A percentile compares a stretch with the other conserved stretches of the same genome.
Conservation (phyloP, 2,113 vertebrate species). For the Epinephelus fuscoguttatus region DNA sequence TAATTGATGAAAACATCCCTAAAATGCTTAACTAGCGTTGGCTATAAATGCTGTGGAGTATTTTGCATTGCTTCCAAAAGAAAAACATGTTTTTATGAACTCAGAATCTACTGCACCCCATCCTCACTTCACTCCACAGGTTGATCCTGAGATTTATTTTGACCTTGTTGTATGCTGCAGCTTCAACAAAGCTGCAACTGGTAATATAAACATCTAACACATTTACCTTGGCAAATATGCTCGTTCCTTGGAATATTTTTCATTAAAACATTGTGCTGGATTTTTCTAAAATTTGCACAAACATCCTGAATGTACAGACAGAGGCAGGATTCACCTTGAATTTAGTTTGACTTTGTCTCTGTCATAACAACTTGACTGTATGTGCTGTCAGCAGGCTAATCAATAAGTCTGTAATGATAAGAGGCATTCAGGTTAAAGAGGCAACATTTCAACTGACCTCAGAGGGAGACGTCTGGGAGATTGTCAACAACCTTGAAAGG, state of each 20-base stretch:
- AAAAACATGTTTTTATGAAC: neutral
- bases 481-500: conserved; percentile 22
- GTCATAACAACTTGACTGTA: neutral
- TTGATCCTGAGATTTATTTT: neutral
- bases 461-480: neutral
- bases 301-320: neutral
- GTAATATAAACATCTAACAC: neutral
- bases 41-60: neutral
- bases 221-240: neutral
- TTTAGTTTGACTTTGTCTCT: conserved; percentile 2
- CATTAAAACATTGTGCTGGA: neutral
- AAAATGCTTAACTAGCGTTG: neutral
- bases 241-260: neutral
- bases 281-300: neutral
- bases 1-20: conserved; percentile 19
- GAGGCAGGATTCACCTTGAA: neutral
- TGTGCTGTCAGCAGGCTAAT: neutral
- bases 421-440: neutral
- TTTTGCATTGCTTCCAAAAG: neutral
- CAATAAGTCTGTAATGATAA: conserved; percentile 2
- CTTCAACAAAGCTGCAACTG: neutral
- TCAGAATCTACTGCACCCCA: neutral
- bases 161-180: neutral
- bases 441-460: neutral
- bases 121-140: neutral